A percentile compares a stretch with the other conserved stretches of the same genome.
Conservation (phyloP, 2,113 vertebrate genomes). For the Megalops atlanticus region DNA sequence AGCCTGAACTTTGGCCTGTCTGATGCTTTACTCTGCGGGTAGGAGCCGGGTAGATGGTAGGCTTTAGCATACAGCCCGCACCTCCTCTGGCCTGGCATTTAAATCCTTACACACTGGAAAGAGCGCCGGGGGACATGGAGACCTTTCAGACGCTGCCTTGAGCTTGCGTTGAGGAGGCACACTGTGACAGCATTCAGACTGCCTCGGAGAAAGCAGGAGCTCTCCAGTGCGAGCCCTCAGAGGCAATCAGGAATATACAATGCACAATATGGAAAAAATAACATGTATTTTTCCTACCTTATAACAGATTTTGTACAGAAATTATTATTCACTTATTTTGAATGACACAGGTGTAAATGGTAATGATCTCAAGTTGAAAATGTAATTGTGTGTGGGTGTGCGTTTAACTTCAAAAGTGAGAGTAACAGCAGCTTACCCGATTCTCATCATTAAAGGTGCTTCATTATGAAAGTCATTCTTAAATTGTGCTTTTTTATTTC, state of each 20-base stretch:
- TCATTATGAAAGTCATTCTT: neutral
- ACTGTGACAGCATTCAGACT: neutral
- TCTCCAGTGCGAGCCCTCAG: neutral
- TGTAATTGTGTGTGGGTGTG: too few species aligned
- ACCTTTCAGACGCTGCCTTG: constrained; percentile 45
- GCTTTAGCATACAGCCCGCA: too few species aligned
- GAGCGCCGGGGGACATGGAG: constrained; percentile 33
- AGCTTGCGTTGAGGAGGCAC: constrained; percentile 14
- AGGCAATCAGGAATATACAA: neutral
- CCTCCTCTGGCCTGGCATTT: constrained; percentile 21
- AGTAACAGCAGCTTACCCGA: too few species aligned
- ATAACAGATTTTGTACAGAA: too few species aligned
- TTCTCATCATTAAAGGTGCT: too few species aligned
- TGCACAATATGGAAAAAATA: too few species aligned
- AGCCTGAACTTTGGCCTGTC: constrained; percentile 58
- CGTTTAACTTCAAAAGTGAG: too few species aligned
- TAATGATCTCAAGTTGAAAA: too few species aligned
- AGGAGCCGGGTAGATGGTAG: constrained; percentile 31
- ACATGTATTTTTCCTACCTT: too few species aligned
- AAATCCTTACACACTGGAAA: constrained; percentile 15
- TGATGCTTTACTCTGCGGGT: constrained; percentile 38
- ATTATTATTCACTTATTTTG: too few species aligned
- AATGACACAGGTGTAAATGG: too few species aligned
- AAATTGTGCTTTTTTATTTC: neutral
- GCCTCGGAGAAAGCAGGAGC: neutral